Evolutionary conservation across 2,797 vertebrate genomes (phyloP), one percentile per base, ranked within the genome.

Genomic region (Morus bassanus): DNA sequence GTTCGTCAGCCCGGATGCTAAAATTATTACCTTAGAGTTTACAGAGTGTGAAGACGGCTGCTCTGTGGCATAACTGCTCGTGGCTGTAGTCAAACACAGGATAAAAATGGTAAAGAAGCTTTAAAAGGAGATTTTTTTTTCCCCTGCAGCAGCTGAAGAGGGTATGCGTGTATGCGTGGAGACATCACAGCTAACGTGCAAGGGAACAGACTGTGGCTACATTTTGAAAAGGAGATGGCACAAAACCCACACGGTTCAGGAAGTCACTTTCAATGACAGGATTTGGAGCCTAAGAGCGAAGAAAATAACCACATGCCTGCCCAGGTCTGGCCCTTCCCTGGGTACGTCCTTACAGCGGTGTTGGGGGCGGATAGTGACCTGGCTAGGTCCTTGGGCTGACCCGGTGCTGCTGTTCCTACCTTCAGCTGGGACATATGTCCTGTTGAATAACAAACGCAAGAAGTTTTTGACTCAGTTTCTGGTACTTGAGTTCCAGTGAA

Each of bases 351-450:
- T 8, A 4, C 3, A 8, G 46, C 25, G 0, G 0, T 2, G 12
- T 1, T 56, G 28, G 31, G 22, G 60, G 60, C 3, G 3, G 33
- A 2, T 0, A 0, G 33, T 7, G 60, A 37, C 56, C 74, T 0
- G 1, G 33, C 33, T 11, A 2, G 16, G 19, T 13, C 35, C 28
- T 11, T 4, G 7, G 27, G 16, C 45, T 72, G 45, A 17, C 18
- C 57, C 0, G 0, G 18, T 3, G 0, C 41, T 61, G 31, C 61
- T 28, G 13, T 3, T 23, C 31, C 10, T 9, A 3, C 15, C 51
- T 56, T 43, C 43, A 1, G 7, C 18, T 1, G 4, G 13, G 15
- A 4, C 7, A 0, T 14, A 0, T 0, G 0, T 14, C 30, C 18
- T 24, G 5, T 2, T 45, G 11, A 41, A 23, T 12, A 39, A 80